Percentiles rank a stretch among this genome's conserved stretches.
phyloP scores from a whole-genome alignment of 2,888 invertebrate species.

The Urechis unicinctus region DNA sequence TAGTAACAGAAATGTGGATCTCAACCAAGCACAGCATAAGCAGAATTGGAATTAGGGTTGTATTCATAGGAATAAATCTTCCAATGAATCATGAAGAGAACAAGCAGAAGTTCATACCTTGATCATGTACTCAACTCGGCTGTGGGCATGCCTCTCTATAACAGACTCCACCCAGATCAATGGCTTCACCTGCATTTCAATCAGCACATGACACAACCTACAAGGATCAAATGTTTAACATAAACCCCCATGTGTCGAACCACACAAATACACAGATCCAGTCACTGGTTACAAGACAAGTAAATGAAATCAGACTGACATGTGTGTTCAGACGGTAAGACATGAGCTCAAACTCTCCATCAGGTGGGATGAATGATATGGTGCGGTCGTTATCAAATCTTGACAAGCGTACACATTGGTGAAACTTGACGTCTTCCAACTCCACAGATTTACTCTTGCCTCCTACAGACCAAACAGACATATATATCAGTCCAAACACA shows the following conservation, averaged over 20 bases:
- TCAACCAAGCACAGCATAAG: no score
- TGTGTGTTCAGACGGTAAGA: conserved; percentile 94
- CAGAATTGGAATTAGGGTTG: no score
- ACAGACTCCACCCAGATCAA: conserved; percentile 98
- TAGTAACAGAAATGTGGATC: no score
- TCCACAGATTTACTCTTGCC: conserved; percentile 98
- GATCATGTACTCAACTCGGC: conserved; percentile 97
- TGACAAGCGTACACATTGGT: conserved; percentile 93
- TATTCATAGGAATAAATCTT: neutral
- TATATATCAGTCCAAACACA: neutral
- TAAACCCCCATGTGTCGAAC: no score
- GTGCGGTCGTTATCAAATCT: conserved; percentile 97
- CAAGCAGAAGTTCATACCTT: conserved; percentile 55
- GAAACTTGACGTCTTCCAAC: conserved; percentile 96
- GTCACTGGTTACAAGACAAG: no score
- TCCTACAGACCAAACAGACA: conserved; percentile 48
- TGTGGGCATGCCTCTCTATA: conserved; percentile 94
- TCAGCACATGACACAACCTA: neutral
- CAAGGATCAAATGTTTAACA: neutral
- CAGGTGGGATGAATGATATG: conserved; percentile 96
- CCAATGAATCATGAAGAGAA: neutral
- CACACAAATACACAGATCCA: no score
- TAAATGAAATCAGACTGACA: conserved; percentile 54
- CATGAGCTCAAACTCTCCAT: conserved; percentile 99
- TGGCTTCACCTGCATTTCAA: conserved; percentile 66